These are phyloP conservation scores for Mycetomoellerius zeteki DNA, from an alignment of 1,140 invertebrate genomes.

Conservation along the genomic window DNA sequence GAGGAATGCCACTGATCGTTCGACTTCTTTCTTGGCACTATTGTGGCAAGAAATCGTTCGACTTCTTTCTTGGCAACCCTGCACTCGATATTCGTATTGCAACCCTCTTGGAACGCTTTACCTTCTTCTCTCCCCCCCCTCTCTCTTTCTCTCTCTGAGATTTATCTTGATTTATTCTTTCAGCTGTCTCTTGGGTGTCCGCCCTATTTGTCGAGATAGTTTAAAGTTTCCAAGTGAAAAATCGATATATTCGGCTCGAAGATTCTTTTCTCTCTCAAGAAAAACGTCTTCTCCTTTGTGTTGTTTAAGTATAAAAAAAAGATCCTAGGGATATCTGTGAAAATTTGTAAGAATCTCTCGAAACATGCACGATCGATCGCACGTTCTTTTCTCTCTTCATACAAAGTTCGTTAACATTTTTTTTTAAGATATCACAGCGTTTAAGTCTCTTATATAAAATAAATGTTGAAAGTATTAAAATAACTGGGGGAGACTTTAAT, in stretches of 20 bases:
- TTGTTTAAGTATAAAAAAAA: not conserved
- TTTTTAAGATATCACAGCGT: constrained; percentile 10
- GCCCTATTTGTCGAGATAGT: constrained; percentile 31
- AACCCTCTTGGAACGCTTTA: constrained; percentile 2
- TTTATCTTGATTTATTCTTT: constrained; percentile 48
- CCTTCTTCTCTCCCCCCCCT: too few species aligned
- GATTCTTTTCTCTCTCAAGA: not conserved
- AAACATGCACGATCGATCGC: not conserved
- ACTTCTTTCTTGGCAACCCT: constrained; percentile 6
- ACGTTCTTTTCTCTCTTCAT: not conserved
- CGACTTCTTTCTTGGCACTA: constrained; percentile 11
- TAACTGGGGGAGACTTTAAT: not conserved
- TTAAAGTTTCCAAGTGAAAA: constrained; percentile 39
- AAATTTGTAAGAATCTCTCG: constrained; percentile 22
- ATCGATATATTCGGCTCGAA: constrained; percentile 7
- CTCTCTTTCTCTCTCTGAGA: not conserved
- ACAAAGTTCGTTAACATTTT: not conserved
- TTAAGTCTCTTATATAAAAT: not conserved
- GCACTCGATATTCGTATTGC: not conserved
- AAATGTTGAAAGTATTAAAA: not conserved
- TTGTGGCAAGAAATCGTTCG: too few species aligned
- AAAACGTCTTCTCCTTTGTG: not conserved
- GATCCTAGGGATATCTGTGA: not conserved
- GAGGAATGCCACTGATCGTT: constrained; percentile 48
- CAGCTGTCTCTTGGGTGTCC: not conserved